Evolutionary conservation across 1,140 invertebrate genomes (phyloP), one percentile per base, ranked within the genome.

Genomic region (Octopus bimaculoides): DNA sequence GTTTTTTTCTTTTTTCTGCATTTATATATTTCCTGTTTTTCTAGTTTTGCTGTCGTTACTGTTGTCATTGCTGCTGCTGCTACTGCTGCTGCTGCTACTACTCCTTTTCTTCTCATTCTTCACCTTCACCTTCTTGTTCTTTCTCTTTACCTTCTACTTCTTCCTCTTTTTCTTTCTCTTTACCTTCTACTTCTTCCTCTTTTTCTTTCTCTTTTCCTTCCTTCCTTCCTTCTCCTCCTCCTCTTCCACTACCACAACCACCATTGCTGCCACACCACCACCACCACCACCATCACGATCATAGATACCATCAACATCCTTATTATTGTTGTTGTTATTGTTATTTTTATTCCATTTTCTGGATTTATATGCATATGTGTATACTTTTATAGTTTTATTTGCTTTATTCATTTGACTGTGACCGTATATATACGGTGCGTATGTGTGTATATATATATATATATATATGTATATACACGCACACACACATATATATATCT

Each of bases 271-370:
- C 2, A 41, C 26, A 0, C 0, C 26, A 41, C 26, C 26, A 41
- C 2, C 26, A 41, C 2, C 26, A 41, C 2, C 26, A 2, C 26
- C 26, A 41, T 2, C 26, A 2, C 26, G n/a, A n/a, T 41, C 2
- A 2, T 2, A 1, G 2, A 41, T 2, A 2, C 0, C 0, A 0
- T 2, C 0, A 0, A 41, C 2, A 2, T 0, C 2, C 2, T 2
- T 2, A 2, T 0, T 0, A 1, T 41, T 2, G 2, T 0, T 41
- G 0, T 2, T 2, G 2, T 2, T 41, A 2, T 2, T 41, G 0
- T 41, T 2, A 41, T 41, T 41, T 2, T 2, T 1, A 41, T 41
- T 41, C 26, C 26, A 41, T 41, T 41, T 41, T 41, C 26, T 41
- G 26, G 26, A 41, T 41, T 41, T 61, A 17, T 61, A 17, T 10